These are phyloP conservation scores for Dryobota labecula DNA, from an alignment of 2,888 invertebrate species.

Conservation along the genomic window DNA sequence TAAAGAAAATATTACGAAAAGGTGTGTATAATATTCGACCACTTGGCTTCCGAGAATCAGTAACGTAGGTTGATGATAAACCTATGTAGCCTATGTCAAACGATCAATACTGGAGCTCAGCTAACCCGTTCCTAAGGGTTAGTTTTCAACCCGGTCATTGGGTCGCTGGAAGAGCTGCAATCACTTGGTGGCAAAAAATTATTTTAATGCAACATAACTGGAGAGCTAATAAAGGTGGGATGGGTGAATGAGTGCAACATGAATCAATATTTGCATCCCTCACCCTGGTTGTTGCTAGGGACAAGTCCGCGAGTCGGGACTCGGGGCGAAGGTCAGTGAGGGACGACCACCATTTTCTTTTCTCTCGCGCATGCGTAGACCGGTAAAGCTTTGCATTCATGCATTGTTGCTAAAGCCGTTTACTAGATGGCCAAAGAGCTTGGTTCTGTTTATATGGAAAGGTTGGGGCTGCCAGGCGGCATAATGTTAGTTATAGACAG, in stretches of 20 bases:
- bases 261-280: conserved; percentile 5
- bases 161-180: neutral
- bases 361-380: neutral
- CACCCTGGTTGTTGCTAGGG: neutral
- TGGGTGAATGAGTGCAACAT: conserved; percentile 8
- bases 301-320: neutral
- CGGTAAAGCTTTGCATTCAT: no score
- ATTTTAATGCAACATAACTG: neutral
- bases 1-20: neutral
- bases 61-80: neutral
- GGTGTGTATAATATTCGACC: neutral
- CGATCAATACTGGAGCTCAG: conserved; percentile 8
- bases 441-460: neutral
- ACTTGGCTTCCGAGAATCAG: conserved; percentile 6
- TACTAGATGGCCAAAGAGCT: conserved; percentile 6
- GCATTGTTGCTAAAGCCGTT: neutral
- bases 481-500: neutral
- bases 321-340: no score
- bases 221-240: neutral
- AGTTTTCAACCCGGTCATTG: neutral
- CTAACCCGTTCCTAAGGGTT: neutral
- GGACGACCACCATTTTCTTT: conserved; percentile 6
- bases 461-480: neutral
- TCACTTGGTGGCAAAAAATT: conserved; percentile 8
- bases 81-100: neutral